Percentiles rank a stretch among this genome's conserved stretches.
Evolutionary conservation across 2,888 invertebrate genomes (phyloP).

Genomic region (Drosophila subsilvestris): DNA sequence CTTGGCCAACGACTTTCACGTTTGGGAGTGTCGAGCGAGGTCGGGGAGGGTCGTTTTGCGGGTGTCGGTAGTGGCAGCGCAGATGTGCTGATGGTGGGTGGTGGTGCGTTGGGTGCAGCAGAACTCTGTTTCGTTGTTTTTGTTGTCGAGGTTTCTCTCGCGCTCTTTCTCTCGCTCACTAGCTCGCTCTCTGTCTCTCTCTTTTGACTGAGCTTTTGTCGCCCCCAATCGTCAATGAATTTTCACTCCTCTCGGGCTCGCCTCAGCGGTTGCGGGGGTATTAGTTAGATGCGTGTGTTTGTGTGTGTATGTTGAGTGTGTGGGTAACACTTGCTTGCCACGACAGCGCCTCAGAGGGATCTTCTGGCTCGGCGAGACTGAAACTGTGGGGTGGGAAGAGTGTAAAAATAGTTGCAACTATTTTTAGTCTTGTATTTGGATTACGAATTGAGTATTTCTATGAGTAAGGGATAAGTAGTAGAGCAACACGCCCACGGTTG

Average conservation of each 20-base stretch:
- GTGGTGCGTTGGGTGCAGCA: conserved; percentile 61
- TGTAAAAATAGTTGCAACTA: conserved; percentile 70
- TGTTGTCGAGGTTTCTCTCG: conserved; percentile 62
- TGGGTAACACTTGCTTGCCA: conserved; percentile 71
- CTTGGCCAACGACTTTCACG: conserved; percentile 58
- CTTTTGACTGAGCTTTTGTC: conserved; percentile 47
- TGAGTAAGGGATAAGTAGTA: background rate
- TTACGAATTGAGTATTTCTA: conserved; percentile 6
- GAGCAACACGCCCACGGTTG: conserved; percentile 2
- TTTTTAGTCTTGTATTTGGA: conserved; percentile 58
- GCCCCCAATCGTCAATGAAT: conserved; percentile 71
- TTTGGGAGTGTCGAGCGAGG: conserved; percentile 34
- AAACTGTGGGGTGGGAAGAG: conserved; percentile 41
- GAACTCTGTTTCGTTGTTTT: conserved; percentile 73
- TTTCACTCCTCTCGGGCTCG: conserved; percentile 52
- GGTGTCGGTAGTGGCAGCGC: conserved; percentile 23
- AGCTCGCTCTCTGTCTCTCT: conserved; percentile 16
- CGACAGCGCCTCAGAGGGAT: conserved; percentile 73
- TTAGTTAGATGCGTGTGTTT: conserved; percentile 44
- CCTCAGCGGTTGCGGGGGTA: conserved; percentile 34
- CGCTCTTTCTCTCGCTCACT: conserved; percentile 27
- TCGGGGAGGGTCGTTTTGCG: conserved; percentile 16
- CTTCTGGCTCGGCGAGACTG: conserved; percentile 59
- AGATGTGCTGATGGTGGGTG: conserved; percentile 18
- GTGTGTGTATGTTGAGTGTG: conserved; percentile 55